Evolutionary conservation across 2,888 invertebrate genomes (phyloP).

Genomic region (Electrophaes corylata): DNA sequence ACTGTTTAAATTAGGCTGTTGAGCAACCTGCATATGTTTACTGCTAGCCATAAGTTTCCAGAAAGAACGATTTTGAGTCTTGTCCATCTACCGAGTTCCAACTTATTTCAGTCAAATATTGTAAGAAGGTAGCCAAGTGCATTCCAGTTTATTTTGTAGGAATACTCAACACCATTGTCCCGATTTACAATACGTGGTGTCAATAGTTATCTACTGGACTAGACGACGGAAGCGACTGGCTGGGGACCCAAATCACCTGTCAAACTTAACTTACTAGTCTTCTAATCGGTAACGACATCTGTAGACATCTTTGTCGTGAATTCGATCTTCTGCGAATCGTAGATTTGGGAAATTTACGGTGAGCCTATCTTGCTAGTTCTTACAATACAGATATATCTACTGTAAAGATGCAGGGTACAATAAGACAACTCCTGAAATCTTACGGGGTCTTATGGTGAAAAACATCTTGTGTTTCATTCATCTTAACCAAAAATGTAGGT

Average conservation of each 20-base stretch:
- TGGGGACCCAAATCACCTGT: slow-evolving; percentile 80
- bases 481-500: too few species aligned
- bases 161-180: not conserved
- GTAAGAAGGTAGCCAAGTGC: too few species aligned
- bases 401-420: too few species aligned
- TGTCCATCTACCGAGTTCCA: too few species aligned
- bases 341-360: slow-evolving; percentile 34
- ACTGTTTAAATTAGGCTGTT: too few species aligned
- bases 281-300: slow-evolving; percentile 69
- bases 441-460: too few species aligned
- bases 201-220: slow-evolving; percentile 61
- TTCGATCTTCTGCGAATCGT: slow-evolving; percentile 66
- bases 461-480: too few species aligned
- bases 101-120: too few species aligned
- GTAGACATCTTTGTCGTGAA: slow-evolving; percentile 74
- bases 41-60: too few species aligned
- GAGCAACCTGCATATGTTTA: too few species aligned
- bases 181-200: slow-evolving; percentile 51
- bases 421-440: too few species aligned
- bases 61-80: too few species aligned
- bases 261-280: slow-evolving; percentile 66
- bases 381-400: not conserved
- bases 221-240: slow-evolving; percentile 68
- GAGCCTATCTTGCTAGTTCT: not conserved
- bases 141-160: not conserved